Percentiles rank a stretch among this genome's conserved stretches.
Conservation (phyloP, 2,113 vertebrate species). For the Spheniscus mendiculus region DNA sequence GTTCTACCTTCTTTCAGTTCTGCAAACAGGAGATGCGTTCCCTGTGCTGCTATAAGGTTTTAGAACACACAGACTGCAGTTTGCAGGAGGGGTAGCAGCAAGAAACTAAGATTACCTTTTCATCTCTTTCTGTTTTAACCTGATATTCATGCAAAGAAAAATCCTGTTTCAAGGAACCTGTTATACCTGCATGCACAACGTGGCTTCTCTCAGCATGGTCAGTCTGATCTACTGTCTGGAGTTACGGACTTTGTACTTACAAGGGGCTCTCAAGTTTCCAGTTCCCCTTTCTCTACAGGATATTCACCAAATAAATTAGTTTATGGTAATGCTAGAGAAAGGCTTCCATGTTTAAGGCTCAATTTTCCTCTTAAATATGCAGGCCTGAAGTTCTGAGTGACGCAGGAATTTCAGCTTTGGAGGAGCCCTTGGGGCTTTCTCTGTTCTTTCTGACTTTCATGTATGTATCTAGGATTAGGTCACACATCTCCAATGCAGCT, state of each 20-base stretch:
- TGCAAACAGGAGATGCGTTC: not conserved
- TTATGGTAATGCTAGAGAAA: conserved; percentile 21
- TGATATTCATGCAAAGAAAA: conserved; percentile 1
- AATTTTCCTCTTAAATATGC: not conserved
- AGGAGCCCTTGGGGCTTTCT: conserved; percentile 37
- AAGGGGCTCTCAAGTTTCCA: not conserved
- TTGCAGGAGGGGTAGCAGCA: not conserved
- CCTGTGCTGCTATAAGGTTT: not conserved
- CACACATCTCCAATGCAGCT: conserved; percentile 55
- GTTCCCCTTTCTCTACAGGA: not conserved
- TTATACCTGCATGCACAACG: not conserved
- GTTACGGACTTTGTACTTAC: not conserved
- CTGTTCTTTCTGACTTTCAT: conserved; percentile 60
- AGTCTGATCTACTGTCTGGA: not conserved
- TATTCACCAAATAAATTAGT: conserved; percentile 11
- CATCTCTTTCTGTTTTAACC: not conserved
- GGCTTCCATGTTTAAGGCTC: not conserved
- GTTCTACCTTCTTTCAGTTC: not conserved
- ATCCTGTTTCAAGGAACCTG: not conserved
- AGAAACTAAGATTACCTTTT: not conserved
- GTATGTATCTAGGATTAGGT: conserved; percentile 52
- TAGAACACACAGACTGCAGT: not conserved
- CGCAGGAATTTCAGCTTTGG: conserved; percentile 19
- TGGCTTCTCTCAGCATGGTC: not conserved
- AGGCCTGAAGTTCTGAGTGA: conserved; percentile 2